Evolutionary conservation across 2,113 vertebrate genomes (phyloP), one percentile per base, ranked within the genome.

Genomic region (Hemiscyllium ocellatum): DNA sequence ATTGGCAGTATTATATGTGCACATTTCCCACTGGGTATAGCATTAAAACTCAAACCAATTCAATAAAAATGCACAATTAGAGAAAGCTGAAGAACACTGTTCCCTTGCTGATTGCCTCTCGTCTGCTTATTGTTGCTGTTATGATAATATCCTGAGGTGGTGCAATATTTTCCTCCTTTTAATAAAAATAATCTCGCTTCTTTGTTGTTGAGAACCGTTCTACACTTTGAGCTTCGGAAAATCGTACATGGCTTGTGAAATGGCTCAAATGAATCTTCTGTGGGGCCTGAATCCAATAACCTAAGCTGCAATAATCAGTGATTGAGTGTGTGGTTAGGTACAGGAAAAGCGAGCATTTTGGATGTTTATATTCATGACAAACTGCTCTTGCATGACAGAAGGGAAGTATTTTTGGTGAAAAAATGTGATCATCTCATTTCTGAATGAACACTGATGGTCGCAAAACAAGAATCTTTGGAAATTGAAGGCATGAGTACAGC

Each of bases 1-100:
- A 20, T 66, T 66, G 20, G 33, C 56, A 22, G 33, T 37, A 19
- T 90, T 61, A 19, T 65, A 12, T 33, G 26, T n/a, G 61, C 33
- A 33, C n/a, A 20, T 66, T 61, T 66, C 89, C 56, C 89, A 93
- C 33, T 66, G 61, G 33, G 66, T 65, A 33, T 19, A 8, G 4
- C 66, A 66, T 66, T 22, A 93, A 65, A 61, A 93, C n/a, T 93
- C 56, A 66, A 68, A 37, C 56, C 89, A 93, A 68, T 37, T 19
- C 61, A 93, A 93, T 93, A 93, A 66, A 90, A 93, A 42, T 93
- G 61, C n/a, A 37, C 89, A 93, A 93, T 93, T 93, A 93, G 22
- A 93, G 56, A 93, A 93, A 66, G 19, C 33, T 33, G 66, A 66
- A 93, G 89, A 93, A 93, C 89, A 93, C 66, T 22, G 89, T 61